Evolutionary conservation across 2,113 vertebrate genomes (phyloP).

Genomic region (Zosterops pallidus): DNA sequence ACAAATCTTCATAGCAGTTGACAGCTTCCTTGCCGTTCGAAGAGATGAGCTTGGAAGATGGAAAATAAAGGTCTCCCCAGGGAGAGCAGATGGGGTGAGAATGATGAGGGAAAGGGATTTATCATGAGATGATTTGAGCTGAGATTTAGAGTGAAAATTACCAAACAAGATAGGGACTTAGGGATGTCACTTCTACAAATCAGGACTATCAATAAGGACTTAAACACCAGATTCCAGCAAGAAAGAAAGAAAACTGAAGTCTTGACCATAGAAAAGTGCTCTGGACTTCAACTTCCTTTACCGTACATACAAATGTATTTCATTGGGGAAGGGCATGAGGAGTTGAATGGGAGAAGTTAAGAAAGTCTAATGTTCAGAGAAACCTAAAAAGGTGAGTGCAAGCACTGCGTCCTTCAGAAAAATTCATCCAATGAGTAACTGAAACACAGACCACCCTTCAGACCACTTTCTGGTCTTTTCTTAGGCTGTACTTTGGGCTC

Average conservation of each 20-base stretch:
- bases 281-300: slow-evolving; percentile 5
- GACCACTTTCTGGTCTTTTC: neutral
- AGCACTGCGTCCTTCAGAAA: neutral
- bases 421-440: neutral
- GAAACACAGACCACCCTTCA: neutral
- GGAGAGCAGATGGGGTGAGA: slow-evolving; percentile 64
- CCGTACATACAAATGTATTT: neutral
- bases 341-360: neutral
- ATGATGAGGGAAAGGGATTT: slow-evolving; percentile 63
- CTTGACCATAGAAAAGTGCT: neutral
- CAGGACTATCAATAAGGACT: slow-evolving; percentile 45
- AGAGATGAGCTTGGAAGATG: slow-evolving; percentile 58
- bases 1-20: slow-evolving; percentile 67
- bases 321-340: neutral
- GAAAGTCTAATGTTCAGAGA: neutral
- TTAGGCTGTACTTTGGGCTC: neutral
- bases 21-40: slow-evolving; percentile 55
- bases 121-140: slow-evolving; percentile 58
- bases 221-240: slow-evolving; percentile 12
- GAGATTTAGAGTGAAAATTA: slow-evolving; percentile 67
- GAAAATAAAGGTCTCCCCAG: slow-evolving; percentile 44
- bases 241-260: neutral
- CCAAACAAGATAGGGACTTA: slow-evolving; percentile 67
- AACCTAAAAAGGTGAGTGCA: neutral
- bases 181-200: slow-evolving; percentile 53